Percentiles rank a stretch among this genome's conserved stretches.
Conservation (phyloP, 1,140 invertebrate species). For the Calosoma granatense region DNA sequence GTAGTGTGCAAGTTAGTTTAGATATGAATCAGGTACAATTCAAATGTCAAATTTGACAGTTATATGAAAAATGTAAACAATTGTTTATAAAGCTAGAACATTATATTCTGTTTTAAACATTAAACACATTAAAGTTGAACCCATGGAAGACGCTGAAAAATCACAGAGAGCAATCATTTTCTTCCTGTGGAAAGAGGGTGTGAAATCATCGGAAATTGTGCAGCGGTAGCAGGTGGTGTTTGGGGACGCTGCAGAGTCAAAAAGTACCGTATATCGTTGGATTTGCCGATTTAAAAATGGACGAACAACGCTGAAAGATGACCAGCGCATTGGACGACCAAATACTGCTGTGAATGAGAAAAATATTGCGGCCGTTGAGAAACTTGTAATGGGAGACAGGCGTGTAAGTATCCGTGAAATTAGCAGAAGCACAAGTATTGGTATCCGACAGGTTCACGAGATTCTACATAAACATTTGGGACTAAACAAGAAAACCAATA, state of each 20-base stretch:
- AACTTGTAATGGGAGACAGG: background rate
- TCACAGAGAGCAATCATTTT: background rate
- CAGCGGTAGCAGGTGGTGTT: background rate
- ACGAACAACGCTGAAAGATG: background rate
- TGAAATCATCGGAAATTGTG: background rate
- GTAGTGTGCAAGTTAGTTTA: no score
- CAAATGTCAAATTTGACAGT: no score
- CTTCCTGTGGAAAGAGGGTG: background rate
- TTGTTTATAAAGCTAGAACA: no score
- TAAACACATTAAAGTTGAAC: no score
- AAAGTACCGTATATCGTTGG: background rate
- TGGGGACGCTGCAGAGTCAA: background rate
- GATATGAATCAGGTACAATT: no score
- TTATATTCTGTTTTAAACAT: no score
- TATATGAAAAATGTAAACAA: no score
- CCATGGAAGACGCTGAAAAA: background rate
- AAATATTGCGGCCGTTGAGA: background rate
- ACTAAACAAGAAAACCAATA: no score
- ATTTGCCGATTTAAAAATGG: background rate
- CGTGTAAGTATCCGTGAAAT: background rate
- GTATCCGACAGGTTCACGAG: background rate
- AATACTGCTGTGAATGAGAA: background rate
- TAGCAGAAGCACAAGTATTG: background rate
- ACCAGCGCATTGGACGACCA: background rate
- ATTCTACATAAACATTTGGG: conserved; percentile 34